phyloP scores from a whole-genome alignment of 2,113 vertebrate genomes.

The Camelus dromedarius region DNA sequence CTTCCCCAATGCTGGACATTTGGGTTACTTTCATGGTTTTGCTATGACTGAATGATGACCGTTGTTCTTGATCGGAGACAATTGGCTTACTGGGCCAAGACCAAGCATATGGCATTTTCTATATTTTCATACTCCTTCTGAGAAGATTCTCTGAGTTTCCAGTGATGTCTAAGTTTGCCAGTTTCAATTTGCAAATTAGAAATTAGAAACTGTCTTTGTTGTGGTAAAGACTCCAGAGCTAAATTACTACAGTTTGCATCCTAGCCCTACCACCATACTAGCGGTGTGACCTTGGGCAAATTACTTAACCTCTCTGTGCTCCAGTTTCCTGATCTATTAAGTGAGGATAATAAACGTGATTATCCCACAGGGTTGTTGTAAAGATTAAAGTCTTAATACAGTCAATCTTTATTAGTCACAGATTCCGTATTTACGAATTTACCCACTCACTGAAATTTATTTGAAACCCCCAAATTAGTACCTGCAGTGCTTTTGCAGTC shows the following conservation, averaged over 20 bases:
- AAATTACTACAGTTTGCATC: neutral
- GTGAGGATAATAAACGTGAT: neutral
- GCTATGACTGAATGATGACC: neutral
- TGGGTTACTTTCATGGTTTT: neutral
- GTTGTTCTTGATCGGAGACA: neutral
- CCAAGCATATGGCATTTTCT: neutral
- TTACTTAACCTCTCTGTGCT: conserved; percentile 28
- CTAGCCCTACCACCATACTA: no score
- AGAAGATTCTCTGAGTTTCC: neutral
- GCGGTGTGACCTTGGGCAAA: neutral
- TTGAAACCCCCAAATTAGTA: neutral
- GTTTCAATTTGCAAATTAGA: neutral
- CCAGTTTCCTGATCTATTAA: neutral
- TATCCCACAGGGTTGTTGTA: neutral
- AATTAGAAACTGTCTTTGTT: neutral
- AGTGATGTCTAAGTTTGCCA: neutral
- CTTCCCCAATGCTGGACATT: neutral
- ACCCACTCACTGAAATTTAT: neutral
- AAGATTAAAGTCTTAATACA: neutral
- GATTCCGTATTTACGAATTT: neutral
- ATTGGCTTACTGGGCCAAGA: neutral
- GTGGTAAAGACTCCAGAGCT: neutral
- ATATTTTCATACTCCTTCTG: neutral
- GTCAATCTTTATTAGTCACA: neutral
- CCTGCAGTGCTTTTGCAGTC: neutral